Evolutionary conservation across 2,113 vertebrate species (phyloP), one percentile per base, ranked within the genome.

Genomic region (Lutjanus erythropterus): DNA sequence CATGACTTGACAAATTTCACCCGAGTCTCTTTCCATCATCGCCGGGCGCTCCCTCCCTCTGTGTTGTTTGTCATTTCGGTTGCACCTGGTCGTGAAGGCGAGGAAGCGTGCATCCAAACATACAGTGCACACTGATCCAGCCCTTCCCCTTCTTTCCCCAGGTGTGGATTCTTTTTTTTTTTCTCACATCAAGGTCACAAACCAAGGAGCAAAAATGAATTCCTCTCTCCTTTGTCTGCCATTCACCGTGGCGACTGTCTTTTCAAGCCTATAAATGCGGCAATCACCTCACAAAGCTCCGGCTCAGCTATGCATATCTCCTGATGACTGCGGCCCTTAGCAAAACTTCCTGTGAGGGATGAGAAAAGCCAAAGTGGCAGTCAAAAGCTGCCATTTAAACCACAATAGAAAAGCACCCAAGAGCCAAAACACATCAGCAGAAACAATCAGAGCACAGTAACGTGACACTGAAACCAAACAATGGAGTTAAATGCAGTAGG

Each of bases 281-380:
- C 81, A 88, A 85, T 91, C 81, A 47, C 73, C 78, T 73, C 68
- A 88, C 89, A 93, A 93, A 93, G 86, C 83, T 46, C 31, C 35
- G 0, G 16, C 79, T 72, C 72, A 21, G 21, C 58, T n/a, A 52
- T 21, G 66, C 70, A 3, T 42, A 6, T 33, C 80, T 70, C 49
- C 5, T 35, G 31, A 61, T 65, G 82, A 61, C 81, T 37, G 44
- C 21, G 4, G 61, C 10, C 50, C 4, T 5, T 8, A 81, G 71
- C 69, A 6, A 25, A 9, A 86, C 89, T 88, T 85, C 91, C 84
- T 87, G 87, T 44, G 78, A 88, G 69, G 66, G 77, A 65, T 53
- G 85, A 21, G 56, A 60, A 42, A 70, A 65, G 69, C 70, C 53
- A 83, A 33, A 86, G 76, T 77, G 76, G 56, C 86, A 37, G 80